phyloP scores from a whole-genome alignment of 2,888 invertebrate species.

The Corythucha ciliata region DNA sequence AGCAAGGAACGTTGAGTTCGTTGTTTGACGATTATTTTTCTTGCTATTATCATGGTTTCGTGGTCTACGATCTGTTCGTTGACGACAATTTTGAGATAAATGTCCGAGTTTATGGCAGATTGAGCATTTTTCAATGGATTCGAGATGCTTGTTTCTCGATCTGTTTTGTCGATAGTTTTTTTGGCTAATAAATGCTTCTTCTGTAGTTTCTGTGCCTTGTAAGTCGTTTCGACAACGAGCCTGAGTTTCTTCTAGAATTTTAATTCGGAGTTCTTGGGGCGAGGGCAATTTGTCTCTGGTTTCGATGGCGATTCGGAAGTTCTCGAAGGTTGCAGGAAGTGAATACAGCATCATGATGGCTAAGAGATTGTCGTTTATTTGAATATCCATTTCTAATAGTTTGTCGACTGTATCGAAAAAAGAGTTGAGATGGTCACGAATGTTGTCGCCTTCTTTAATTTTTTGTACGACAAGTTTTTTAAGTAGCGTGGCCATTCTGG shows the following conservation, averaged over 20 bases:
- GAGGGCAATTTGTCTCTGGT: constrained; percentile 13
- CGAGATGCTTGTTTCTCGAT: too few species aligned
- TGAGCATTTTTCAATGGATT: too few species aligned
- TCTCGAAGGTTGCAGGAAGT: constrained; percentile 13
- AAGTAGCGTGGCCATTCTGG: constrained; percentile 41
- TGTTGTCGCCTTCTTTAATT: constrained; percentile 37
- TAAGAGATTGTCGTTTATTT: constrained; percentile 7
- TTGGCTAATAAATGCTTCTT: too few species aligned
- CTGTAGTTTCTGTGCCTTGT: neutral
- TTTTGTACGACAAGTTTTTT: constrained; percentile 39
- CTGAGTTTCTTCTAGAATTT: constrained; percentile 15
- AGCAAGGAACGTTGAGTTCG: too few species aligned
- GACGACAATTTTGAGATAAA: too few species aligned
- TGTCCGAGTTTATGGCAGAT: too few species aligned
- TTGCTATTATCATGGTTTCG: too few species aligned
- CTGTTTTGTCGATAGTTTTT: too few species aligned
- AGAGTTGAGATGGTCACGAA: constrained; percentile 7
- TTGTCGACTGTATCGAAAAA: constrained; percentile 14
- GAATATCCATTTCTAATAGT: constrained; percentile 11
- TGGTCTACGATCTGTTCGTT: too few species aligned
- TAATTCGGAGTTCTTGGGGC: constrained; percentile 13
- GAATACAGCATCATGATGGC: constrained; percentile 18
- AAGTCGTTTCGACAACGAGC: constrained; percentile 1
- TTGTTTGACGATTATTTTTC: too few species aligned
- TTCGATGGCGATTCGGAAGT: constrained; percentile 18